Evolutionary conservation across 2,113 vertebrate species (phyloP).

Genomic region (Regulus satrapa): DNA sequence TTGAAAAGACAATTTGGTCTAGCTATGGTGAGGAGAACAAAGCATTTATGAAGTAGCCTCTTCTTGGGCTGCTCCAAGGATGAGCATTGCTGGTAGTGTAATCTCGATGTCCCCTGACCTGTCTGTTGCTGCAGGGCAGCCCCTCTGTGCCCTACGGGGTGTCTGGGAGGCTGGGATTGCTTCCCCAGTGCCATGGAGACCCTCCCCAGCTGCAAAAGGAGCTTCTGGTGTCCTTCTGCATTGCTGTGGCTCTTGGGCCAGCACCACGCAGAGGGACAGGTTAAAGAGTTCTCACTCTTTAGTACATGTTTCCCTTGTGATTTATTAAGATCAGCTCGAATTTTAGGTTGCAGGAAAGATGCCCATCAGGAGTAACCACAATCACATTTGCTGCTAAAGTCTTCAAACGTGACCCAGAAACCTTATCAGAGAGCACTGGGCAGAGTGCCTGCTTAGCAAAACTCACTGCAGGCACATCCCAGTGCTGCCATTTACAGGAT

Average conservation of each 20-base stretch:
- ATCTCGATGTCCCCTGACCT: neutral
- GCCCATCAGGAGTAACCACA: neutral
- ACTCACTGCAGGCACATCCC: neutral
- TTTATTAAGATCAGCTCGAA: neutral
- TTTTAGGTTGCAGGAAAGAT: neutral
- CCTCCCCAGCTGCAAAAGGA: neutral
- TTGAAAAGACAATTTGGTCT: neutral
- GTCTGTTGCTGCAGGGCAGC: neutral
- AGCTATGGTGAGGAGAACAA: neutral
- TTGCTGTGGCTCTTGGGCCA: neutral
- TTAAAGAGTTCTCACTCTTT: neutral
- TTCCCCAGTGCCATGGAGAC: neutral
- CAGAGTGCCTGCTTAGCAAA: slow-evolving; percentile 3
- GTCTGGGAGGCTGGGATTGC: neutral
- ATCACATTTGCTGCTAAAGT: neutral
- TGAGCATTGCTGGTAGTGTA: neutral
- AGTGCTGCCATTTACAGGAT: neutral
- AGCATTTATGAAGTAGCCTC: neutral
- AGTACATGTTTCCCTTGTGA: neutral
- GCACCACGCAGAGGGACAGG: neutral
- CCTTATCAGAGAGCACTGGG: neutral
- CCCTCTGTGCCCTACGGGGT: rapidly evolving
- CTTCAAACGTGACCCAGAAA: slow-evolving; percentile 11
- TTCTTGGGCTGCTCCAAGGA: neutral
- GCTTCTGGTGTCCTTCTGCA: neutral